Conservation (phyloP, 2,113 vertebrate species). For the Pavo muticus region DNA sequence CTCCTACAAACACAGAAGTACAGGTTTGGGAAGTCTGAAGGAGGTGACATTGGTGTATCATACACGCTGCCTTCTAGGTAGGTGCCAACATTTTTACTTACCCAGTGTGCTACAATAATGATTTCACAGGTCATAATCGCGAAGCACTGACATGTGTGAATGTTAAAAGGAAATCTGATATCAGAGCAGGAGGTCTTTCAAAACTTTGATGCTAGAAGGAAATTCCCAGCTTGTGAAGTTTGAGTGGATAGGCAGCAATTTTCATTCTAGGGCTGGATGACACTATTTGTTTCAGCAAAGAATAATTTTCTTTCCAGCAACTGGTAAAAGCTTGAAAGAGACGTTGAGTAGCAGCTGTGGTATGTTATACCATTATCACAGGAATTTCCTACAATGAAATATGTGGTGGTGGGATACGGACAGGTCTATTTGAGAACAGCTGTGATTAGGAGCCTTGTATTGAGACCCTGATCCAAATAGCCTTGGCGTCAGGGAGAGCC, state of each 20-base stretch:
- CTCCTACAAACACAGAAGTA: not conserved
- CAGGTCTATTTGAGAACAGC: not conserved
- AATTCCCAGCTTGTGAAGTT: not conserved
- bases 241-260: not conserved
- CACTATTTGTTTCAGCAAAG: conserved; percentile 20
- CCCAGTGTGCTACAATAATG: not conserved
- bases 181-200: not conserved
- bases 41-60: not conserved
- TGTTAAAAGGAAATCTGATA: not conserved
- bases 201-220: not conserved
- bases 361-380: not conserved
- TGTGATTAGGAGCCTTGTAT: accelerated
- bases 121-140: not conserved
- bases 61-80: not conserved
- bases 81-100: accelerated
- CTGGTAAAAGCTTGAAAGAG: conserved; percentile 7
- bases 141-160: not conserved
- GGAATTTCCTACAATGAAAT: not conserved
- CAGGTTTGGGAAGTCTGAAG: not conserved
- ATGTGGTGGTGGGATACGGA: not conserved
- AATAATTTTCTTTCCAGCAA: conserved; percentile 17
- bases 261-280: not conserved
- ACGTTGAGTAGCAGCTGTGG: not conserved
- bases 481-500: accelerated
- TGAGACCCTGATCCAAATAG: not conserved